These are phyloP conservation scores for Limnephilus lunatus DNA, from an alignment of 2,888 invertebrate genomes.

Conservation along the genomic window DNA sequence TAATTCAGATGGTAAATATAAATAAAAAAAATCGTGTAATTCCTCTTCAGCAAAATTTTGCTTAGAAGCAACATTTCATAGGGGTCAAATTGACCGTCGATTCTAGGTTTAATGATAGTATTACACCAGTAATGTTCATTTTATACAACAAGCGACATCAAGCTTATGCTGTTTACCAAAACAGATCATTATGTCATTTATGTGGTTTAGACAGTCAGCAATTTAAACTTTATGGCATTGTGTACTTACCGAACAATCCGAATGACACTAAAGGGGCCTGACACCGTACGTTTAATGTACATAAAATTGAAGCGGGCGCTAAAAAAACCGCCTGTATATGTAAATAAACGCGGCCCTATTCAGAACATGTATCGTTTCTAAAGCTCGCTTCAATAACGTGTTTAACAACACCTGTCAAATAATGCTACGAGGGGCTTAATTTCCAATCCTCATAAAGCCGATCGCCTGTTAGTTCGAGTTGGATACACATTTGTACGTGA, in stretches of 20 bases:
- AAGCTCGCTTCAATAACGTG: neutral
- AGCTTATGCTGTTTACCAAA: neutral
- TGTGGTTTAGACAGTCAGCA: neutral
- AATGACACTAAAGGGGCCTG: slow-evolving; percentile 2
- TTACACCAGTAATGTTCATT: neutral
- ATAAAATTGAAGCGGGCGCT: neutral
- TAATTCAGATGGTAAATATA: no score
- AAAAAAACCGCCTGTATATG: neutral
- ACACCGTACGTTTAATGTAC: neutral
- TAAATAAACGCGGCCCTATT: neutral
- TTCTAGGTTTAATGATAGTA: no score
- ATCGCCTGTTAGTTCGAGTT: neutral
- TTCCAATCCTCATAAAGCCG: neutral
- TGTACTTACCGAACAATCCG: neutral
- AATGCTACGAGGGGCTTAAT: neutral
- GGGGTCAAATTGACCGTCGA: neutral
- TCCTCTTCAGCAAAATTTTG: no score
- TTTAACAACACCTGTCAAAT: neutral
- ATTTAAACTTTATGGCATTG: neutral
- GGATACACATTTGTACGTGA: neutral
- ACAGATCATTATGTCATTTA: neutral
- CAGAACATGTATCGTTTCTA: neutral
- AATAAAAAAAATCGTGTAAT: no score
- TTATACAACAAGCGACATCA: neutral
- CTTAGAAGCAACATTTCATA: no score